A percentile compares a stretch with the other conserved stretches of the same genome.
Evolutionary conservation across 2,113 vertebrate genomes (phyloP).

Genomic region (Phycodurus eques): DNA sequence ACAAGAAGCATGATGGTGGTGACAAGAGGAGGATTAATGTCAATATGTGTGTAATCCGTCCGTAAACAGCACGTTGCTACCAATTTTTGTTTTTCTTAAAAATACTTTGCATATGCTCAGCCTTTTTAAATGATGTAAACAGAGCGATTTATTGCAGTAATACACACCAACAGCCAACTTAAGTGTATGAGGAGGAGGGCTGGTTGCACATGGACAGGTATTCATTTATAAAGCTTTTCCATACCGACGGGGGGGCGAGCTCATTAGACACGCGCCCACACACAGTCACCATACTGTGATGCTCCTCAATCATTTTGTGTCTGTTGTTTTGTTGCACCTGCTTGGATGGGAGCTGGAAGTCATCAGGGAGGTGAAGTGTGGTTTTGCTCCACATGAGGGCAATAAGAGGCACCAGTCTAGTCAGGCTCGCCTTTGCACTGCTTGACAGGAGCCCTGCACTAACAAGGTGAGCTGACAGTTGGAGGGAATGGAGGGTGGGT

Average conservation of each 20-base stretch:
- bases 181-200: slow-evolving; percentile 27
- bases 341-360: background rate
- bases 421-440: slow-evolving; percentile 14
- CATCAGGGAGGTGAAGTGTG: background rate
- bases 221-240: slow-evolving; percentile 32
- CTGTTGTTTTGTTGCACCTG: background rate
- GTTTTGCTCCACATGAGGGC: slow-evolving; percentile 27
- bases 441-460: slow-evolving; percentile 41
- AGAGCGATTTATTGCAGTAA: background rate
- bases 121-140: background rate
- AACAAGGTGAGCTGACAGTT: slow-evolving; percentile 60
- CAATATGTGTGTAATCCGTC: background rate
- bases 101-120: background rate
- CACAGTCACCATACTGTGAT: background rate
- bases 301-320: background rate
- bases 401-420: slow-evolving; percentile 30
- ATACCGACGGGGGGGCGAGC: slow-evolving; percentile 32
- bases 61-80: background rate
- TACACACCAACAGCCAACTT: background rate
- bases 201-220: slow-evolving; percentile 42
- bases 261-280: background rate
- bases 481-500: slow-evolving; percentile 35
- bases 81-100: background rate
- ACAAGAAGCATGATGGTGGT: background rate
- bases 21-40: background rate